phyloP scores from a whole-genome alignment of 2,113 vertebrate species.

The Myrmecobius fasciatus region DNA sequence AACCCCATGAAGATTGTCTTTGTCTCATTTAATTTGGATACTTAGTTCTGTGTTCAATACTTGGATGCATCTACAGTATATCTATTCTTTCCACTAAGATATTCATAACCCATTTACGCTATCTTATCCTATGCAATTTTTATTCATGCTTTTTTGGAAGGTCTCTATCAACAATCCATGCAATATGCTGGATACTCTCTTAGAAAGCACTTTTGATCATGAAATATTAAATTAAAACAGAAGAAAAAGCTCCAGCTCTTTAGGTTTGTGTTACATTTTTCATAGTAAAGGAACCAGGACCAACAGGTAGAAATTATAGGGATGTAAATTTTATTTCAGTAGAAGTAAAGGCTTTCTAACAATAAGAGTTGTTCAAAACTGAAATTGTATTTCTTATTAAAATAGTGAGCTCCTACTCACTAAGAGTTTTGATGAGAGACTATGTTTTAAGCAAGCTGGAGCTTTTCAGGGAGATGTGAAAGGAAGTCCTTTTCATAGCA shows the following conservation, averaged over 20 bases:
- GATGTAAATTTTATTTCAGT: background rate
- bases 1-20: background rate
- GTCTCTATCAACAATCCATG: background rate
- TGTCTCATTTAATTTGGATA: background rate
- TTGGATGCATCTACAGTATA: background rate
- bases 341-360: background rate
- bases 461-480: background rate
- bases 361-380: background rate
- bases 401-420: background rate
- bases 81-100: background rate
- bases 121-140: background rate
- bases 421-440: background rate
- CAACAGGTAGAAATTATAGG: background rate
- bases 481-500: background rate
- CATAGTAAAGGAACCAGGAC: background rate
- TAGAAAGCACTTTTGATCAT: background rate
- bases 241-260: too few species aligned
- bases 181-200: background rate
- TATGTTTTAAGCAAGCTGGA: background rate
- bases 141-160: background rate
- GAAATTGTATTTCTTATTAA: background rate
- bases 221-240: background rate
- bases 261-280: background rate
- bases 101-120: background rate
- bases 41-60: background rate